phyloP scores from a whole-genome alignment of 1,140 invertebrate species.

The Bombyx mori region ASM3026992v2 NC_085125.1:3762001-3762500 shows the following conservation, averaged over 20 bases:
- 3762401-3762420: not conserved
- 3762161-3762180: slow-evolving; percentile 41
- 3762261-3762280: slow-evolving; percentile 33
- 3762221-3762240: slow-evolving; percentile 46
- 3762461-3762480: not conserved
- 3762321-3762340: too few species aligned
- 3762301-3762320: slow-evolving; percentile 27
- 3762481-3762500: too few species aligned
- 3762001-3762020: too few species aligned
- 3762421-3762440: too few species aligned
- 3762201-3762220: slow-evolving; percentile 37
- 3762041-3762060: too few species aligned
- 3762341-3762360: too few species aligned
- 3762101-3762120: not conserved
- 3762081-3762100: too few species aligned
- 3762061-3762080: too few species aligned
- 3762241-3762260: slow-evolving; percentile 42
- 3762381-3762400: not conserved
- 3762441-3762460: not conserved
- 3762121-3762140: slow-evolving; percentile 21
- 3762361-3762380: not conserved
- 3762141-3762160: slow-evolving; percentile 43
- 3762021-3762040: too few species aligned
- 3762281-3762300: slow-evolving; percentile 38
- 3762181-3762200: slow-evolving; percentile 32